Conservation (phyloP, 2,888 invertebrate genomes). For the Microctonus brassicae region DNA sequence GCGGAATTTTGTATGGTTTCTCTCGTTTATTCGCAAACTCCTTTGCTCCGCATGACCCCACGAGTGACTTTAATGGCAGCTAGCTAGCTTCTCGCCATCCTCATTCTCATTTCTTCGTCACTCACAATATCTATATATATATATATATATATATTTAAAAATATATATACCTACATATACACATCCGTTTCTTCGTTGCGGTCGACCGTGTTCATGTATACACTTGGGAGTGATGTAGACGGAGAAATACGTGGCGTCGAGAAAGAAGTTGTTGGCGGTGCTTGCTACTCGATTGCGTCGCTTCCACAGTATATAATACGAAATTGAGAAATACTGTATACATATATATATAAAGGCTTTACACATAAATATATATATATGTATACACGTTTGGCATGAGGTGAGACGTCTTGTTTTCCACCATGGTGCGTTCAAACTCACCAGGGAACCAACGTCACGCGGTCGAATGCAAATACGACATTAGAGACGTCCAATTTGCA, state of each 20-base stretch:
- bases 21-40: slow-evolving; percentile 20
- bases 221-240: slow-evolving; percentile 35
- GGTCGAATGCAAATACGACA: slow-evolving; percentile 43
- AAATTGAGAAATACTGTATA: slow-evolving; percentile 18
- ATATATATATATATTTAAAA: slow-evolving; percentile 3
- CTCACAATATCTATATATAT: neutral
- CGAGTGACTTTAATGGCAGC: slow-evolving; percentile 35
- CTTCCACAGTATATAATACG: slow-evolving; percentile 19
- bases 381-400: slow-evolving; percentile 13
- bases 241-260: slow-evolving; percentile 28
- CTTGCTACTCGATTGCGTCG: slow-evolving; percentile 30
- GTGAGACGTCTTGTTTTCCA: slow-evolving; percentile 28
- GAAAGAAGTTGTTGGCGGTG: slow-evolving; percentile 20
- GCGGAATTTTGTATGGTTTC: slow-evolving; percentile 34
- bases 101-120: slow-evolving; percentile 34
- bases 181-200: slow-evolving; percentile 11
- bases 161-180: neutral
- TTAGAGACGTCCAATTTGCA: slow-evolving; percentile 43
- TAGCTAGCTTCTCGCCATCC: slow-evolving; percentile 21
- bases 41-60: slow-evolving; percentile 19
- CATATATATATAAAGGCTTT: slow-evolving; percentile 7
- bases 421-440: slow-evolving; percentile 28
- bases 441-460: slow-evolving; percentile 36
- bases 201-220: slow-evolving; percentile 38
- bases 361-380: neutral